Conservation (phyloP, 2,888 invertebrate genomes). For the Galerucella pusilla region DNA sequence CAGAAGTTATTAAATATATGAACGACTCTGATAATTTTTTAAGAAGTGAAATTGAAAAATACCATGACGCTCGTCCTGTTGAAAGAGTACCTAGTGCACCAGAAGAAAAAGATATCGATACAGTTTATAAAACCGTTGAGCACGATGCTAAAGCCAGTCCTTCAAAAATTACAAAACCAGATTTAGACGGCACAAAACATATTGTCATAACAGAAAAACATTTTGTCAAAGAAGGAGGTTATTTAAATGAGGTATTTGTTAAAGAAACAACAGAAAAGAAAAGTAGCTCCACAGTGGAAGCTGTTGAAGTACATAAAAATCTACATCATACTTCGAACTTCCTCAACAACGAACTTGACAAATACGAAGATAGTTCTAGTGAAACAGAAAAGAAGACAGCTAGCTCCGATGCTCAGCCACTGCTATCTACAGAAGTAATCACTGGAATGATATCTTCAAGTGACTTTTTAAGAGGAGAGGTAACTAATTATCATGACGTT, state of each 20-base stretch:
- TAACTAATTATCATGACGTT: conserved; percentile 50
- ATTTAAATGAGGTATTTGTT: conserved; percentile 35
- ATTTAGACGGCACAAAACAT: conserved; percentile 14
- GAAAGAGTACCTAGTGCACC: conserved; percentile 2
- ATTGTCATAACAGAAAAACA: conserved; percentile 41
- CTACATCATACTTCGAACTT: conserved; percentile 48
- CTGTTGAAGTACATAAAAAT: conserved; percentile 23
- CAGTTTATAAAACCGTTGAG: background rate
- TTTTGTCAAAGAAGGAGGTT: conserved; percentile 40
- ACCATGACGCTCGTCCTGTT: conserved; percentile 37
- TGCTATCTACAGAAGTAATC: conserved; percentile 41
- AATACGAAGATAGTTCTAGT: conserved; percentile 40
- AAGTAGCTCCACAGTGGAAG: background rate
- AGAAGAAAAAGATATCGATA: conserved; percentile 6
- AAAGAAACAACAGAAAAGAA: conserved; percentile 21
- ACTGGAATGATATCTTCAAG: conserved; percentile 48
- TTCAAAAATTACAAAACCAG: conserved; percentile 26
- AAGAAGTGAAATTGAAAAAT: conserved; percentile 34
- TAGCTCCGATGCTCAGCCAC: conserved; percentile 32
- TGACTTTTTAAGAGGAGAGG: conserved; percentile 54
- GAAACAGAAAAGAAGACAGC: conserved; percentile 25
- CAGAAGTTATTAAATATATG: conserved; percentile 27
- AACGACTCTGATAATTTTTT: conserved; percentile 42
- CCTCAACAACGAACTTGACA: conserved; percentile 46
- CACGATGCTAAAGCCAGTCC: conserved; percentile 19